Conservation (phyloP, 1,140 invertebrate genomes). For the Dinoponera quadriceps region DNA sequence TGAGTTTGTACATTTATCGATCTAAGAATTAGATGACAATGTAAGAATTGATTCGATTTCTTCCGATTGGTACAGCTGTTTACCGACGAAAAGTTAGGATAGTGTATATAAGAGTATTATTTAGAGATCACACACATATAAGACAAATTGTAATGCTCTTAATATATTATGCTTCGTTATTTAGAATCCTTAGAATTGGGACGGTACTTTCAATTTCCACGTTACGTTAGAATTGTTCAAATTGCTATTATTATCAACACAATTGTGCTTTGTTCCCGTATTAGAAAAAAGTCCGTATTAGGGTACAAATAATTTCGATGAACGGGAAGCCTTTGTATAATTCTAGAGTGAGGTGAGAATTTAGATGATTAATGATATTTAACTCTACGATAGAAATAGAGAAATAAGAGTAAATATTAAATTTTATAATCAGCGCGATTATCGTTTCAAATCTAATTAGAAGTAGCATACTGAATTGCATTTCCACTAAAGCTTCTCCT, state of each 20-base stretch:
- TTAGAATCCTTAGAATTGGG: neutral
- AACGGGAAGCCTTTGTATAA: neutral
- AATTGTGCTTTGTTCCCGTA: neutral
- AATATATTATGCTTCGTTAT: neutral
- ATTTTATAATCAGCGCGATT: neutral
- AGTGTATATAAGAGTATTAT: neutral
- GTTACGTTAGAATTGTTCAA: conserved; percentile 15
- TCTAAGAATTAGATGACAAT: neutral
- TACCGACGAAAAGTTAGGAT: neutral
- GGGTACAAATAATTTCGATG: neutral
- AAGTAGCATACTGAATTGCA: neutral
- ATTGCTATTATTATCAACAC: conserved; percentile 2
- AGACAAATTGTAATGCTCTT: neutral
- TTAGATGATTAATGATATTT: conserved; percentile 17
- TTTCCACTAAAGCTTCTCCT: conserved; percentile 4
- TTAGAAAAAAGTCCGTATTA: neutral
- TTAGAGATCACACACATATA: neutral
- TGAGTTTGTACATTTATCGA: conserved; percentile 81
- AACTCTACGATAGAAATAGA: neutral
- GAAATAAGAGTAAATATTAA: neutral
- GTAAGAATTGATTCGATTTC: neutral
- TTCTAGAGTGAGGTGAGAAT: conserved; percentile 3
- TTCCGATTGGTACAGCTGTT: neutral
- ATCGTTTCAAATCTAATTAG: conserved; percentile 5
- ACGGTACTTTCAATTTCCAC: neutral